Evolutionary conservation across 2,797 vertebrate species (phyloP).

Genomic region (Lindbergichthys nudifrons): DNA sequence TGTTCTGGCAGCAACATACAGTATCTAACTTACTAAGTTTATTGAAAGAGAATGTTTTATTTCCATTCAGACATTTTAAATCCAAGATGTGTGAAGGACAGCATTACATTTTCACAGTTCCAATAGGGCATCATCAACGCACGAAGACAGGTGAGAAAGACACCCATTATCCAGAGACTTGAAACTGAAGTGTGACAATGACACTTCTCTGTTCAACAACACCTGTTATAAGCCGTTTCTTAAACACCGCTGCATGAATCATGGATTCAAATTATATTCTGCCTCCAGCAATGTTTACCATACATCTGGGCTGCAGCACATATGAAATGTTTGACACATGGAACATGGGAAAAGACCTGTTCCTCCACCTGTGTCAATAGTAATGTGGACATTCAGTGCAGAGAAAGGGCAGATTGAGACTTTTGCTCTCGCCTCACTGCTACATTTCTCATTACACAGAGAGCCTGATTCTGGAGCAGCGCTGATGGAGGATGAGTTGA

Average conservation of each 20-base stretch:
- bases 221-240: background rate
- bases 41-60: conserved; percentile 13
- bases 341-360: conserved; percentile 5
- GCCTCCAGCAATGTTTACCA: background rate
- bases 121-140: background rate
- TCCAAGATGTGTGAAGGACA: background rate
- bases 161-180: background rate
- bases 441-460: conserved; percentile 53
- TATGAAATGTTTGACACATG: background rate
- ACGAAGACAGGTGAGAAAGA: conserved; percentile 13
- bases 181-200: background rate
- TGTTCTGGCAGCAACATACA: background rate
- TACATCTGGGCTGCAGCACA: background rate
- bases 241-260: conserved; percentile 17
- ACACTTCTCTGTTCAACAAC: background rate
- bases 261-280: background rate
- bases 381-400: conserved; percentile 15
- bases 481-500: conserved; percentile 53
- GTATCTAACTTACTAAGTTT: background rate
- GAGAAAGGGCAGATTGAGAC: conserved; percentile 32
- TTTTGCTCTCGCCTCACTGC: conserved; percentile 21
- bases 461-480: conserved; percentile 48
- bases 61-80: background rate
- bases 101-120: background rate
- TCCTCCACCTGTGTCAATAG: conserved; percentile 31